phyloP scores from a whole-genome alignment of 2,113 vertebrate genomes.

The Nibea coibor region DNA sequence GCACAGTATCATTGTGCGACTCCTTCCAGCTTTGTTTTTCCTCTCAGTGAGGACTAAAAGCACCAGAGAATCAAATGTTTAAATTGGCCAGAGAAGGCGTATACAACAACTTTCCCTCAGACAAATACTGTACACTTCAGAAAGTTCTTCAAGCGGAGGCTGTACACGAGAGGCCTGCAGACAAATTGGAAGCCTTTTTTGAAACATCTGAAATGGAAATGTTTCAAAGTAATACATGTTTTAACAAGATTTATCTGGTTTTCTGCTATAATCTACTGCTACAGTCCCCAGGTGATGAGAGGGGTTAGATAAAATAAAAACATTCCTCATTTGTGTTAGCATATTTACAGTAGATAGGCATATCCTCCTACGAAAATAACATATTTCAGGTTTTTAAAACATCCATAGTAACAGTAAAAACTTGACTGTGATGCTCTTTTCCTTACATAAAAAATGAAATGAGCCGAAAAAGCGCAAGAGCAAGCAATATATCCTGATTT shows the following conservation, averaged over 20 bases:
- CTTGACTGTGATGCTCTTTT: neutral
- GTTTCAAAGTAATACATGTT: constrained; percentile 18
- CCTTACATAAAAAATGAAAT: neutral
- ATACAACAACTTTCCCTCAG: constrained; percentile 55
- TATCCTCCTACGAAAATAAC: neutral
- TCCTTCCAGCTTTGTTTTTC: constrained; percentile 62
- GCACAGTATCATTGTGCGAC: constrained; percentile 37
- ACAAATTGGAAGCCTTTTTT: constrained; percentile 51
- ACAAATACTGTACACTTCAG: constrained; percentile 58
- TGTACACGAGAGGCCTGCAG: constrained; percentile 10
- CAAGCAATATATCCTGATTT: constrained; percentile 6
- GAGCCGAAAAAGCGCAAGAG: too few relatives aligned
- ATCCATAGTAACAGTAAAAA: neutral
- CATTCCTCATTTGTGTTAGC: neutral
- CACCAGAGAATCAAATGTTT: constrained; percentile 68
- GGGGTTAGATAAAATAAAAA: neutral
- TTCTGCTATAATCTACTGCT: neutral
- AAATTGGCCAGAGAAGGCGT: constrained; percentile 66
- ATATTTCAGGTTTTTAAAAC: neutral
- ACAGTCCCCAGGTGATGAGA: neutral
- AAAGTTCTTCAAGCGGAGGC: constrained; percentile 48
- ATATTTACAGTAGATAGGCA: neutral
- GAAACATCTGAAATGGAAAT: neutral
- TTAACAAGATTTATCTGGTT: constrained; percentile 7
- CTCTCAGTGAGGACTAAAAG: constrained; percentile 64